Evolutionary conservation across 2,113 vertebrate species (phyloP).

Genomic region (Ciconia boyciana): DNA sequence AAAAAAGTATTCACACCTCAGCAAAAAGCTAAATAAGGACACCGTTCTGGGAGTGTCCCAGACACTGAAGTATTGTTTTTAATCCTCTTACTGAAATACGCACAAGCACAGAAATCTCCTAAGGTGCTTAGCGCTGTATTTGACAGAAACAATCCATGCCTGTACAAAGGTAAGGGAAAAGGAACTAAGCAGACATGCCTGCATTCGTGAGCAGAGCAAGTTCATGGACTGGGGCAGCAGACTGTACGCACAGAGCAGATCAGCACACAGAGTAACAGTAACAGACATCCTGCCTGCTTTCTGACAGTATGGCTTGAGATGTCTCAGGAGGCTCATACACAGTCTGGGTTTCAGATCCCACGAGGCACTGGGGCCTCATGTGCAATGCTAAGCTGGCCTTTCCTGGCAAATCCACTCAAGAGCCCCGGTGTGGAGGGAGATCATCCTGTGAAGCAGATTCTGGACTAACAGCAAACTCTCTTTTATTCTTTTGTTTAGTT

Average conservation of each 20-base stretch:
- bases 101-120: conserved; percentile 45
- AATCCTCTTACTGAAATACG: conserved; percentile 47
- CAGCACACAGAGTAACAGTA: background rate
- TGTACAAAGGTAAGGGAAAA: background rate
- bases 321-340: background rate
- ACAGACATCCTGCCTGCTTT: background rate
- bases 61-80: conserved; percentile 40
- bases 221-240: background rate
- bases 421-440: background rate
- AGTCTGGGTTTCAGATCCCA: background rate
- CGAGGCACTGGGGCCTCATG: accelerated
- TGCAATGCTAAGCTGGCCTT: background rate
- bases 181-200: background rate
- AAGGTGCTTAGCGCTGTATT: conserved; percentile 18
- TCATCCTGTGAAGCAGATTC: background rate
- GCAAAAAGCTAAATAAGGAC: conserved; percentile 40
- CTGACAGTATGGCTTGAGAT: background rate
- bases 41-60: conserved; percentile 13
- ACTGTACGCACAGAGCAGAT: background rate
- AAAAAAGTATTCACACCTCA: conserved; percentile 34
- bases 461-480: background rate
- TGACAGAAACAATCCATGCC: conserved; percentile 10
- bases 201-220: background rate
- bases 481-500: background rate
- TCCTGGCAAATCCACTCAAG: background rate